Evolutionary conservation across 1,140 invertebrate species (phyloP), one percentile per base, ranked within the genome.

Genomic region (Drosophila gunungcola): DNA sequence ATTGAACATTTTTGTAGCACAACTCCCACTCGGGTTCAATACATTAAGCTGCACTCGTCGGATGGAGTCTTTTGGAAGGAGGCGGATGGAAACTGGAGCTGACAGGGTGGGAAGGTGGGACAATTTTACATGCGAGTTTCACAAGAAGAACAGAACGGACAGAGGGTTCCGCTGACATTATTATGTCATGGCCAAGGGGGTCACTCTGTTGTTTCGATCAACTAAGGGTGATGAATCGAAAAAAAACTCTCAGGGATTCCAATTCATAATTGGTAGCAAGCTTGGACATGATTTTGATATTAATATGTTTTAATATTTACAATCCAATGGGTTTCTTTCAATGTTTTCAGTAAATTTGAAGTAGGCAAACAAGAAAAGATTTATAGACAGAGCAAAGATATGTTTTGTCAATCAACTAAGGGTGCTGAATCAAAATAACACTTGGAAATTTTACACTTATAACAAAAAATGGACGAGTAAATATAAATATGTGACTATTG

Each of bases 1-100:
- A 84, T 84, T 79, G 56, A 75, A 76, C 73, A 77, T 60, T 77
- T 77, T 77, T 76, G 73, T 76, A 60, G 73, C 49, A 62, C 49
- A 62, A 57, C 56, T 55, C 25, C 36, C 53, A 29, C 42, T 52
- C 25, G 52, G 70, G 39, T 65, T 57, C 60, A 52, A 73, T 70
- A 63, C 56, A 63, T 45, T 51, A 43, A 72, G 46, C 39, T 38
- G 46, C 46, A 65, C 34, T 32, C 52, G 45, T 39, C 10, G 34
- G 46, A 32, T 9, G 34, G 11, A 5, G 27, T 11, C 29, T 32
- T 2, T 32, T 6, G 29, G 29, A 6, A 2, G 27, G 11, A 36
- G 21, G 10, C 11, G 39, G 53, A 9, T 13, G 39, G 36, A n/a
- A 42, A 62, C 38, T 29, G 53, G 52, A 43, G 29, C 38, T 6